Evolutionary conservation across 1,140 invertebrate genomes (phyloP).

Genomic region (Oryctes rhinoceros): DNA sequence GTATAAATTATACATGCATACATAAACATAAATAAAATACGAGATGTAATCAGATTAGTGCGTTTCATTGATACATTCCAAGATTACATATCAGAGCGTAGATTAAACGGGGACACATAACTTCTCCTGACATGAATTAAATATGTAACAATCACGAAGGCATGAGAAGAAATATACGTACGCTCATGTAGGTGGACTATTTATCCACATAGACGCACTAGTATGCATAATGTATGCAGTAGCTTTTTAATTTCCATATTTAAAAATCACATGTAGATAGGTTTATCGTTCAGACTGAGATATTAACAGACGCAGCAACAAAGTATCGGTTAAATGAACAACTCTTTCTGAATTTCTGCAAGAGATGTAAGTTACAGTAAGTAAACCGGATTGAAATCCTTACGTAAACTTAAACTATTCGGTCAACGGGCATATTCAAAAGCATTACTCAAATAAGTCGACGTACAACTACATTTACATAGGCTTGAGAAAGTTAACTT

Average conservation of each 20-base stretch:
- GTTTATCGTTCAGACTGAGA: background rate
- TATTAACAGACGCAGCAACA: background rate
- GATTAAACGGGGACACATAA: background rate
- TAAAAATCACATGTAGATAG: background rate
- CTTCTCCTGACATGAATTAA: constrained; percentile 9
- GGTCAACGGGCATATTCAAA: background rate
- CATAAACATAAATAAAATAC: background rate
- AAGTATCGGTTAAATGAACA: background rate
- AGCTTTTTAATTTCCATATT: background rate
- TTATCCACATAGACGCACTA: background rate
- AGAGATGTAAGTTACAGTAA: background rate
- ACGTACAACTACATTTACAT: too few relatives aligned
- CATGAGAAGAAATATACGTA: background rate
- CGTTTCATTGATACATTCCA: constrained; percentile 9
- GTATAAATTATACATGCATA: background rate
- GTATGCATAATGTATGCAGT: background rate
- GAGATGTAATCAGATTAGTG: constrained; percentile 12
- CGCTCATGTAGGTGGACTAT: background rate
- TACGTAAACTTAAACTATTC: background rate
- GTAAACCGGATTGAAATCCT: background rate
- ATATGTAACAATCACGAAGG: background rate
- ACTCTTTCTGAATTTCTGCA: background rate
- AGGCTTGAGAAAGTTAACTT: too few relatives aligned
- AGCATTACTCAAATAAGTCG: too few relatives aligned
- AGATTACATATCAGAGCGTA: background rate